Percentiles rank a stretch among this genome's conserved stretches.
phyloP scores from a whole-genome alignment of 2,113 vertebrate genomes.

The Catharus minimus region DNA sequence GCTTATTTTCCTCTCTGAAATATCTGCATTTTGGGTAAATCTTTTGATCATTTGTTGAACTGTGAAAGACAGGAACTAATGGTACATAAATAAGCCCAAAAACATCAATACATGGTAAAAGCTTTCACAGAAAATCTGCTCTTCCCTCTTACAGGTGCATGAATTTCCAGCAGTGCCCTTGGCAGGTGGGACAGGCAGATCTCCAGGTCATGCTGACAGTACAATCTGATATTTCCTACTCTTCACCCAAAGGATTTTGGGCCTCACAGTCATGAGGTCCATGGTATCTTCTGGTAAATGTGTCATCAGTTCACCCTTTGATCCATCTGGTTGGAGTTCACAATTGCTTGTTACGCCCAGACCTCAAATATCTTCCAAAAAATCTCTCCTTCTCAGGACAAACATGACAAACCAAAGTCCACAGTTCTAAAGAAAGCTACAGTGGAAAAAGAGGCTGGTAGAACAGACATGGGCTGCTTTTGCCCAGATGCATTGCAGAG shows the following conservation, averaged over 20 bases:
- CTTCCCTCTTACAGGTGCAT: not conserved
- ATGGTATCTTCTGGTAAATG: not conserved
- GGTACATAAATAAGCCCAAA: not conserved
- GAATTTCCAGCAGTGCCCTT: not conserved
- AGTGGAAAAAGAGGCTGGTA: not conserved
- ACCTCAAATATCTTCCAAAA: not conserved
- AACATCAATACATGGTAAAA: not conserved
- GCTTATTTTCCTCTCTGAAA: not conserved
- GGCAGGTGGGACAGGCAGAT: fast-evolving
- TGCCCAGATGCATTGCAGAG: not conserved
- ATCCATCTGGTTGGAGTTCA: not conserved
- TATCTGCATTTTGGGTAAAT: not conserved
- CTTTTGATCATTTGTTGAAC: not conserved
- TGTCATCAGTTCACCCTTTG: not conserved
- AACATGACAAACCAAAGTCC: not conserved
- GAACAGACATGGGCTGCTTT: fast-evolving
- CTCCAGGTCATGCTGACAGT: not conserved
- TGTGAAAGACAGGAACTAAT: not conserved
- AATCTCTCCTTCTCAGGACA: not conserved
- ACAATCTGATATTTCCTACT: not conserved
- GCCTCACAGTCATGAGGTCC: not conserved
- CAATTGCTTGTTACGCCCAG: not conserved
- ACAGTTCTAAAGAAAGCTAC: not conserved
- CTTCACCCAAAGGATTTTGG: not conserved
- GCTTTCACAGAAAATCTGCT: not conserved